Evolutionary conservation across 2,888 invertebrate genomes (phyloP), one percentile per base, ranked within the genome.

Genomic region (Crematogaster levior): DNA sequence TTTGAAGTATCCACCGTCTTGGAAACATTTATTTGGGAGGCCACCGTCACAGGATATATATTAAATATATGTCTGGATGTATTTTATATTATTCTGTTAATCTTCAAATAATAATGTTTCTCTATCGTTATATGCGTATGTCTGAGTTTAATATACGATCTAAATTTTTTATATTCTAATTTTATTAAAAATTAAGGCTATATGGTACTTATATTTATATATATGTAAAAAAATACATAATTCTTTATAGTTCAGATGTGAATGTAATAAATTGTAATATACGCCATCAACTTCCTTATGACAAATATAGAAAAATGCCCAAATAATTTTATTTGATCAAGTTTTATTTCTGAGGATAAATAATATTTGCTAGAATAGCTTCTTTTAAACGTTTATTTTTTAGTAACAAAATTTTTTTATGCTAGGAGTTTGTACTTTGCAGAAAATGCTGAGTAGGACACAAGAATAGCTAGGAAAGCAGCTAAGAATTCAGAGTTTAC

Each of bases 401-500:
- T 65, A 63, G n/a, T 82, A 43, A 73, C 24, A 84, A 70, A 68
- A 66, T 73, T 68, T 58, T n/a, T 91, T 95, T 96, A 97, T 58
- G 97, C 96, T 92, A 97, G 94, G 85, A 98, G 96, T 94, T 97
- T 97, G 92, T 97, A 96, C 95, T 97, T 98, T 90, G 97, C 97
- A 81, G 97, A 96, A 91, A 98, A 97, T 0, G 99, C 99, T 82
- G 97, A 96, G 94, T 98, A 99, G 63, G 98, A 98, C 12, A 99
- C 96, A 21, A 97, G 94, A 84, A 97, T 95, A 2, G 98, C 97
- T 1, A 97, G 94, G 18, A 96, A 95, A 6, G 97, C 97, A 10
- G 99, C 99, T 70, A 99, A 95, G 53, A 98, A 96, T 95, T 99
- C 99, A 0, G 98, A 98, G 94, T 98, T 98, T 75, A 99, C 96